phyloP scores from a whole-genome alignment of 2,797 vertebrate species.

The Lerista edwardsae region DNA sequence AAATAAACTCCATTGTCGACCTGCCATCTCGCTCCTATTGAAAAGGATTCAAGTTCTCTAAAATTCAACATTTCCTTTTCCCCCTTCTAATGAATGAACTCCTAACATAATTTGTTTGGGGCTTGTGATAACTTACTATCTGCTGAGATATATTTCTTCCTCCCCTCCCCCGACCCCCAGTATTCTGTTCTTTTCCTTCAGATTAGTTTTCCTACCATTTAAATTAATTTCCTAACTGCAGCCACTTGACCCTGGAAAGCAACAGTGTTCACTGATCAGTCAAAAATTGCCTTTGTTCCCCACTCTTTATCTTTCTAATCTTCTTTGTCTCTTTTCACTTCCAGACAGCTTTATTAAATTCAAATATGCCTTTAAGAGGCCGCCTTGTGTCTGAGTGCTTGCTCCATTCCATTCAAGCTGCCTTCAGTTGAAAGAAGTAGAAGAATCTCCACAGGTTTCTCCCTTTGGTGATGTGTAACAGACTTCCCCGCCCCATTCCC shows the following conservation, averaged over 20 bases:
- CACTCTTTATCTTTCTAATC: constrained; percentile 56
- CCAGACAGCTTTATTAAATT: constrained; percentile 66
- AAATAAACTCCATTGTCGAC: neutral
- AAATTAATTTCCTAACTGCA: constrained; percentile 35
- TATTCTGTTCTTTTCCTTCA: constrained; percentile 6
- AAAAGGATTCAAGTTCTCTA: neutral
- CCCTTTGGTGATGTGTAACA: neutral
- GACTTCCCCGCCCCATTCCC: neutral
- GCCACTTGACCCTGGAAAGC: constrained; percentile 28
- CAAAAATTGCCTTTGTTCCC: constrained; percentile 45
- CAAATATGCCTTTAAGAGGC: constrained; percentile 44
- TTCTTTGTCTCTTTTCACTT: constrained; percentile 32
- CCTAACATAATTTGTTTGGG: neutral
- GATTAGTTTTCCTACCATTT: neutral
- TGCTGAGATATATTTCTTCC: neutral
- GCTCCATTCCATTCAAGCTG: constrained; percentile 13
- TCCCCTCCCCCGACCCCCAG: accelerated
- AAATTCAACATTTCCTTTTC: neutral
- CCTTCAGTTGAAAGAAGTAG: neutral
- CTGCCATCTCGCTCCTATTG: neutral
- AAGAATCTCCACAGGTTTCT: constrained; percentile 24
- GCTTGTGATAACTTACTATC: neutral
- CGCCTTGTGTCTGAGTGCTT: constrained; percentile 40
- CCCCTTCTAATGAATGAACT: neutral
- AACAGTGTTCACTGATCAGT: constrained; percentile 16